Conservation (phyloP, 2,113 vertebrate genomes). For the Alligator mississippiensis region DNA sequence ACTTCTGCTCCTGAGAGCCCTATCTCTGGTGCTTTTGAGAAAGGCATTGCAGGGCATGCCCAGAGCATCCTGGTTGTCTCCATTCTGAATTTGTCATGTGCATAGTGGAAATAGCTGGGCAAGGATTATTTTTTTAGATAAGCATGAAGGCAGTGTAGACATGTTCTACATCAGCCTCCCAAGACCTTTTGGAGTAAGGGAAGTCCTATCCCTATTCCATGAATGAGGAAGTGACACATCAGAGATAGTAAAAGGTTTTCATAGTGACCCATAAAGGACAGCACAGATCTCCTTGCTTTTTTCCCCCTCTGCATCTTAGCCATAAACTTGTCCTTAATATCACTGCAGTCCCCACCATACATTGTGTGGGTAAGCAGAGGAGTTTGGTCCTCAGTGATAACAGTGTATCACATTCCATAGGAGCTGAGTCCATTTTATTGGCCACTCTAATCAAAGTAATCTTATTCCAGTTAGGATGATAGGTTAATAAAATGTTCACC, state of each 20-base stretch:
- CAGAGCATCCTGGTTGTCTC: too few relatives aligned
- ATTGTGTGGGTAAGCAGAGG: neutral
- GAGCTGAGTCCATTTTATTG: neutral
- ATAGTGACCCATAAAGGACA: too few relatives aligned
- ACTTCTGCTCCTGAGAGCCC: too few relatives aligned
- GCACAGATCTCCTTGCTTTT: too few relatives aligned
- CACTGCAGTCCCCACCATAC: fast-evolving
- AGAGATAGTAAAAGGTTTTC: neutral
- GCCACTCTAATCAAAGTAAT: neutral
- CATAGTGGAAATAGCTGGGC: too few relatives aligned
- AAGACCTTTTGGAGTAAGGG: neutral
- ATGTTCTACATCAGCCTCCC: neutral
- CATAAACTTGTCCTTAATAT: neutral
- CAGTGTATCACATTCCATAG: neutral
- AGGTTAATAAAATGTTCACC: neutral
- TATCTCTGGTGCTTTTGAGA: too few relatives aligned
- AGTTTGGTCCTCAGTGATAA: neutral
- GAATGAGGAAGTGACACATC: neutral
- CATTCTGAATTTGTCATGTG: too few relatives aligned
- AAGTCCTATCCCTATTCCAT: neutral
- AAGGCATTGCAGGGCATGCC: too few relatives aligned
- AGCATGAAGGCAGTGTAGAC: neutral
- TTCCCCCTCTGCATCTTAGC: neutral
- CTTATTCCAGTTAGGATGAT: neutral
- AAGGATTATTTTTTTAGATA: too few relatives aligned